A percentile compares a stretch with the other conserved stretches of the same genome.
Evolutionary conservation across 2,797 vertebrate species (phyloP).

Genomic region (Coregonus sp.): DNA sequence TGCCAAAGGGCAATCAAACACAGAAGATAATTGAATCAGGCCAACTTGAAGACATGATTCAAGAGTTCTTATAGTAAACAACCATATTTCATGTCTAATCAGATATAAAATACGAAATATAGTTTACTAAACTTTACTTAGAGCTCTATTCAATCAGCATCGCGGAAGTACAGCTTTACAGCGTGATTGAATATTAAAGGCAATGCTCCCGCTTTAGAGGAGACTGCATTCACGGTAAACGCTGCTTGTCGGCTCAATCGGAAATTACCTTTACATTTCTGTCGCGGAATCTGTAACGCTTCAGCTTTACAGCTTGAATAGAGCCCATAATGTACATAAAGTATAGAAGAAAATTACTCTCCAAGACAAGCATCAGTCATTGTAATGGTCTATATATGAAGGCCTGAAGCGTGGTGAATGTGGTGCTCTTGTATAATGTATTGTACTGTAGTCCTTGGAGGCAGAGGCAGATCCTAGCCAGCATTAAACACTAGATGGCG

Average conservation of each 20-base stretch:
- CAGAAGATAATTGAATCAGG: neutral
- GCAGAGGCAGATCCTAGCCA: neutral
- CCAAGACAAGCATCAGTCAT: neutral
- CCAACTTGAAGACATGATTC: neutral
- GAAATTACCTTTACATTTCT: too few relatives aligned
- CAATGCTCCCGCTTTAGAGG: too few relatives aligned
- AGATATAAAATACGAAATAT: too few relatives aligned
- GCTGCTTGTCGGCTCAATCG: too few relatives aligned
- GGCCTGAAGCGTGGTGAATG: neutral
- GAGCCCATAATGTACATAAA: neutral
- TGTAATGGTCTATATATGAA: neutral
- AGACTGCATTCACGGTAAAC: too few relatives aligned
- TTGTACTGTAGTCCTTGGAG: neutral
- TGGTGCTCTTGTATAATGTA: neutral
- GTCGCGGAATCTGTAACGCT: too few relatives aligned
- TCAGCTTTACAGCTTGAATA: too few relatives aligned
- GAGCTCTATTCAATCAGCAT: too few relatives aligned
- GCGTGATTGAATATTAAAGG: too few relatives aligned
- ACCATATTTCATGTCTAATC: neutral
- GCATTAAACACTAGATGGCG: slow-evolving; percentile 66
- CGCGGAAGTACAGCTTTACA: too few relatives aligned
- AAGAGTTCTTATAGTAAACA: neutral
- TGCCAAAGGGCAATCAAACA: neutral
- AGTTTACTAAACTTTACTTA: too few relatives aligned
- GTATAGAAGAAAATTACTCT: neutral